These are phyloP conservation scores for Lucilia cuprina DNA, from an alignment of 1,140 invertebrate species.

Conservation along the genomic window DNA sequence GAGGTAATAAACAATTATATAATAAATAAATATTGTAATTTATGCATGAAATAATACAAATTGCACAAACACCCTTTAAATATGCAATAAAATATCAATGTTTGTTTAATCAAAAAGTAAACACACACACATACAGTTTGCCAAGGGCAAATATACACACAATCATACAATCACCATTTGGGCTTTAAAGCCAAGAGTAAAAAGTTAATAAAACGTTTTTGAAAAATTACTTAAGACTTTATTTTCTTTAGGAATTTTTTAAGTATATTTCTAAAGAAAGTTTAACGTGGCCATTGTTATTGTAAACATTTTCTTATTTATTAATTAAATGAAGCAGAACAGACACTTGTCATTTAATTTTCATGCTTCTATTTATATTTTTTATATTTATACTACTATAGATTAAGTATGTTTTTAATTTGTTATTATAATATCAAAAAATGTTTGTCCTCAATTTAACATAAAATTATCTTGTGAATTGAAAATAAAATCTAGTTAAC, in stretches of 20 bases:
- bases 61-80: not conserved
- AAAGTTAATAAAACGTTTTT: too few relatives aligned
- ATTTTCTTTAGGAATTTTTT: too few relatives aligned
- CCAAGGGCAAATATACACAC: too few relatives aligned
- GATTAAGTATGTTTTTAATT: not conserved
- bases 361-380: not conserved
- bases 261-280: too few relatives aligned
- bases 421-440: not conserved
- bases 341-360: not conserved
- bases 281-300: too few relatives aligned
- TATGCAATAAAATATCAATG: slow-evolving; percentile 14
- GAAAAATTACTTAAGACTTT: too few relatives aligned
- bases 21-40: not conserved
- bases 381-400: not conserved
- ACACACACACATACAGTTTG: not conserved
- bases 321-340: not conserved
- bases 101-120: not conserved
- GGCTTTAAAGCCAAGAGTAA: too few relatives aligned
- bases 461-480: not conserved
- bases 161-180: too few relatives aligned
- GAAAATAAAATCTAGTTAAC: not conserved
- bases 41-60: not conserved
- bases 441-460: not conserved
- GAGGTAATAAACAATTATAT: not conserved
- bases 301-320: not conserved